These are phyloP conservation scores for Arctia plantaginis DNA, from an alignment of 2,888 invertebrate genomes.

Conservation along the genomic window DNA sequence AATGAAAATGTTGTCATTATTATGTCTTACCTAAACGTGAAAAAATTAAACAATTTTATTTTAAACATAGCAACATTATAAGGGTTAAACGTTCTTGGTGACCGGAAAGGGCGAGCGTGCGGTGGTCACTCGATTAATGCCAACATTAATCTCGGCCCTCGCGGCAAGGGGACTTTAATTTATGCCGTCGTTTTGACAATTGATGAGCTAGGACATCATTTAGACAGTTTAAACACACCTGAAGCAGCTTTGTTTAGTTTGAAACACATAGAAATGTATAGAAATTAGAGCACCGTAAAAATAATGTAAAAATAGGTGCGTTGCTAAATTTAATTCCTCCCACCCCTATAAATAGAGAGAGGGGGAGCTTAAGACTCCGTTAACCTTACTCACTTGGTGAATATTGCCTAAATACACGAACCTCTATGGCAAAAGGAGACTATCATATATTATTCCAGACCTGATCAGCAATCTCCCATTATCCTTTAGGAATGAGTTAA, in stretches of 20 bases:
- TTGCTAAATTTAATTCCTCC: no score
- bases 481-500: no score
- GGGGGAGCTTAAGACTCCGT: no score
- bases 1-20: no score
- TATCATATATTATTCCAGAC: no score
- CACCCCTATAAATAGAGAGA: no score
- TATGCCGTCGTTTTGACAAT: constrained; percentile 83
- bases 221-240: constrained; percentile 62
- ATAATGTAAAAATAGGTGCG: no score
- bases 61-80: constrained; percentile 22
- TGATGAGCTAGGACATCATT: constrained; percentile 75
- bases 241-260: constrained; percentile 20
- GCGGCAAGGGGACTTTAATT: constrained; percentile 74
- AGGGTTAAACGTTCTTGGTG: constrained; percentile 48
- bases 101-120: constrained; percentile 52
- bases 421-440: no score
- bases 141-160: constrained; percentile 81
- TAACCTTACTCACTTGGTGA: no score
- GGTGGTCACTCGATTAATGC: constrained; percentile 85
- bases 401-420: no score
- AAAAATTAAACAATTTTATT: not conserved
- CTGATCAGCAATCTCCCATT: no score
- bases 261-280: not conserved
- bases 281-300: no score
- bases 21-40: not conserved